Evolutionary conservation across 1,140 invertebrate genomes (phyloP).

Genomic region (Drosophila persimilis): DNA sequence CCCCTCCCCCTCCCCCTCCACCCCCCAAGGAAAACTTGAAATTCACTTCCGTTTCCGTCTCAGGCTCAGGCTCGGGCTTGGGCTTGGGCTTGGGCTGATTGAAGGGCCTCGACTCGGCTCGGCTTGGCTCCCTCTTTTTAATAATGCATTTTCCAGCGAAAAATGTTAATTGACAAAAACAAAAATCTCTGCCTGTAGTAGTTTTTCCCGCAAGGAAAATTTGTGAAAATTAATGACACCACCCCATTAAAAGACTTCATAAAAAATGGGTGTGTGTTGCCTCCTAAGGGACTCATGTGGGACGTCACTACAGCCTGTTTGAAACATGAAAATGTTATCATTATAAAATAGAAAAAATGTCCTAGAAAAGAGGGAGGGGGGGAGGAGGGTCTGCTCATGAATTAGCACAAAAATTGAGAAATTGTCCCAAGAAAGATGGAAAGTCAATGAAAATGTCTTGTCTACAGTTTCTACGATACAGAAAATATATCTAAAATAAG

Average conservation of each 20-base stretch:
- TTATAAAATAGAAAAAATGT: conserved; percentile 77
- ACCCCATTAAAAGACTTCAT: conserved; percentile 67
- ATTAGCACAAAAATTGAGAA: conserved; percentile 54
- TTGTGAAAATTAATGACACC: conserved; percentile 72
- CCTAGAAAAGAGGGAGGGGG: conserved; percentile 28
- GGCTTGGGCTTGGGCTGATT: conserved; percentile 46
- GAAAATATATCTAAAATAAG: conserved; percentile 37
- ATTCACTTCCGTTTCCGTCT: conserved; percentile 59
- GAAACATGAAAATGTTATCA: conserved; percentile 79
- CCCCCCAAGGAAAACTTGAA: conserved; percentile 29
- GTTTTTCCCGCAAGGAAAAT: conserved; percentile 46
- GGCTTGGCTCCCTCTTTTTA: conserved; percentile 38
- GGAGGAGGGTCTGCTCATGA: conserved; percentile 32
- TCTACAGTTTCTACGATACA: not conserved
- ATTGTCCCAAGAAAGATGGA: not conserved
- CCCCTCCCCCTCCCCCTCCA: conserved; percentile 7
- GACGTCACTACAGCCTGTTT: conserved; percentile 70
- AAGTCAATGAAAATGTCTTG: conserved; percentile 34
- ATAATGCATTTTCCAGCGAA: conserved; percentile 50
- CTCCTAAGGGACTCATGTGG: conserved; percentile 45
- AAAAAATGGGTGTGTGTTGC: conserved; percentile 43
- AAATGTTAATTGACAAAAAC: conserved; percentile 59
- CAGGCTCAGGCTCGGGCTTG: too few relatives aligned
- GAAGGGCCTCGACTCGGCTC: conserved; percentile 2
- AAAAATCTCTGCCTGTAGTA: conserved; percentile 42